Percentiles rank a stretch among this genome's conserved stretches.
Evolutionary conservation across 1,140 invertebrate genomes (phyloP).

Genomic region (Belonocnema kinseyi): DNA sequence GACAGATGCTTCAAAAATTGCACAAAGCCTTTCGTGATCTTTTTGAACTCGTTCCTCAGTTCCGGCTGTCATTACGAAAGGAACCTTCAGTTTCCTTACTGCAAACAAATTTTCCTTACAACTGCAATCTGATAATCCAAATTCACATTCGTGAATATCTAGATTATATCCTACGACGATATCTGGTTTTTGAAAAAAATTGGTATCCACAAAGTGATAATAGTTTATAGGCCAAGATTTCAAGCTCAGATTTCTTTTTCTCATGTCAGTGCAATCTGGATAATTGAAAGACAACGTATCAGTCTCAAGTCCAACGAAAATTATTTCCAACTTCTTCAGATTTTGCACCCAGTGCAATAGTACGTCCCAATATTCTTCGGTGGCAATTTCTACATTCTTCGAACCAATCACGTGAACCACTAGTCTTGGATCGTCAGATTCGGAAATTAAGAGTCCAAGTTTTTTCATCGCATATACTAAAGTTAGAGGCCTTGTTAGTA

Average conservation of each 20-base stretch:
- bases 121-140: neutral
- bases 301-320: neutral
- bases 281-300: neutral
- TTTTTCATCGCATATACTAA: neutral
- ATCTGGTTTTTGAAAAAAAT: neutral
- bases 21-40: neutral
- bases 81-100: neutral
- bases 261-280: neutral
- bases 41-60: neutral
- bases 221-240: neutral
- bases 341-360: neutral
- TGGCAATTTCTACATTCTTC: neutral
- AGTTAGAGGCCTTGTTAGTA: neutral
- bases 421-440: too few relatives aligned
- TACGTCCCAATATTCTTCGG: neutral
- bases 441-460: neutral
- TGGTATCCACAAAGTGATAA: neutral
- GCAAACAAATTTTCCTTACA: neutral
- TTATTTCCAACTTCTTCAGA: neutral
- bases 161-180: neutral
- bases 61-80: neutral
- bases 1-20: neutral
- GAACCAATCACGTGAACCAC: neutral
- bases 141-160: conserved; percentile 9
- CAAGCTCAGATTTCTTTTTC: neutral